Conservation (phyloP, 2,113 vertebrate genomes). For the Emberiza fucata region DNA sequence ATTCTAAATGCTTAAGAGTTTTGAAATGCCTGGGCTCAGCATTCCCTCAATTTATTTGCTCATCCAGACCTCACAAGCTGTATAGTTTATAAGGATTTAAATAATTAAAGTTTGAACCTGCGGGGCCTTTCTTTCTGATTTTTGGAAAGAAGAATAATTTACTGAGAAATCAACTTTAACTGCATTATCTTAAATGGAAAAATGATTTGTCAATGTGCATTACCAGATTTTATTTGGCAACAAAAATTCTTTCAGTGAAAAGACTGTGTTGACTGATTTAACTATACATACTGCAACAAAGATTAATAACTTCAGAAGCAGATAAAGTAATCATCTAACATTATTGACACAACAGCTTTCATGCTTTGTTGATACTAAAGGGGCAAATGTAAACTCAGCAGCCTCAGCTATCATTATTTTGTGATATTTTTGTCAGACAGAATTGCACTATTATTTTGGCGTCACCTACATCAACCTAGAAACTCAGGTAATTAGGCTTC, state of each 20-base stretch:
- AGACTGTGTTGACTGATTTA: conserved; percentile 3
- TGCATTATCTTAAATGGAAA: conserved; percentile 18
- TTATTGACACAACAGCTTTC: background rate
- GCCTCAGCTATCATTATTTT: background rate
- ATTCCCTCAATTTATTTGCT: conserved; percentile 18
- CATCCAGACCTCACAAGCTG: conserved; percentile 26
- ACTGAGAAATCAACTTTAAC: conserved; percentile 24
- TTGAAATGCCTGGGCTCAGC: conserved; percentile 25
- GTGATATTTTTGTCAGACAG: background rate
- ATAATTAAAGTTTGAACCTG: conserved; percentile 46
- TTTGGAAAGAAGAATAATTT: conserved; percentile 2
- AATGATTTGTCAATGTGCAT: conserved; percentile 13
- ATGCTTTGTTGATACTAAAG: background rate
- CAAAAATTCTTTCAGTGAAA: conserved; percentile 1
- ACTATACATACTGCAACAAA: background rate
- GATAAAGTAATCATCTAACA: background rate
- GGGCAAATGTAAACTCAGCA: background rate
- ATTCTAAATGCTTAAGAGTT: conserved; percentile 21
- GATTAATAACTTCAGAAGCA: conserved; percentile 20
- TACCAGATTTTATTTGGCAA: background rate
- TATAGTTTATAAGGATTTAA: conserved; percentile 29
- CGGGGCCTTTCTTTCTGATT: background rate
- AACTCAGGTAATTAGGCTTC: conserved; percentile 28
- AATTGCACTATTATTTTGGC: background rate
- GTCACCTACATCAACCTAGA: background rate